Evolutionary conservation across 2,888 invertebrate genomes (phyloP).

Genomic region (Pantelozetes paolii): DNA sequence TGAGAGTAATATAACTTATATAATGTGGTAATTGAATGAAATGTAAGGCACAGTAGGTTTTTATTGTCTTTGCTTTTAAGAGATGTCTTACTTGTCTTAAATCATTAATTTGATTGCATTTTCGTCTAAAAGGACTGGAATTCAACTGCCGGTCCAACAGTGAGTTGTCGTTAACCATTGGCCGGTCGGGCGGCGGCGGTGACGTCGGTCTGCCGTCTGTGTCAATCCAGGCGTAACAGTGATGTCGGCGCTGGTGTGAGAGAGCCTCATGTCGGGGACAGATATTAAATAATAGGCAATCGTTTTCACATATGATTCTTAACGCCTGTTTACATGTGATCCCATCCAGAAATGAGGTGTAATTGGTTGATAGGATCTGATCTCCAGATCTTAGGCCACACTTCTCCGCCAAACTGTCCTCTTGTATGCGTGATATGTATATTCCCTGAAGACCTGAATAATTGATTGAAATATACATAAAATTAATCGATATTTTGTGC

Average conservation of each 20-base stretch:
- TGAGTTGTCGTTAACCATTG: conserved; percentile 61
- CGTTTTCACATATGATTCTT: conserved; percentile 27
- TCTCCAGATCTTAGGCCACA: conserved; percentile 84
- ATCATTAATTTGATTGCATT: conserved; percentile 13
- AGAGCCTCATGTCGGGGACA: conserved; percentile 38
- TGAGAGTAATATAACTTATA: background rate
- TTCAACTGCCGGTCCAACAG: conserved; percentile 44
- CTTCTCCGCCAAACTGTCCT: conserved; percentile 80
- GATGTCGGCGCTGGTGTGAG: conserved; percentile 37
- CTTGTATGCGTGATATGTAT: conserved; percentile 85
- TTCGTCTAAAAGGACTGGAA: conserved; percentile 37
- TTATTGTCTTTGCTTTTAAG: too few species aligned
- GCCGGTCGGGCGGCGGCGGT: conserved; percentile 62
- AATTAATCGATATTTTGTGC: background rate
- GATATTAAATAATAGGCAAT: conserved; percentile 36
- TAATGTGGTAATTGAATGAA: background rate
- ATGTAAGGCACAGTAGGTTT: background rate
- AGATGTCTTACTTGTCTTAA: conserved; percentile 16
- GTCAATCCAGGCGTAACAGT: conserved; percentile 87
- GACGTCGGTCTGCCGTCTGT: conserved; percentile 78
- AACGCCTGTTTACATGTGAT: conserved; percentile 40
- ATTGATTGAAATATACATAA: background rate
- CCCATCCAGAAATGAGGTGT: conserved; percentile 66
- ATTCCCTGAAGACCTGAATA: conserved; percentile 51
- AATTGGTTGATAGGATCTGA: conserved; percentile 90